These are phyloP conservation scores for Leucoma salicis DNA, from an alignment of 2,888 invertebrate genomes.

Conservation along the genomic window DNA sequence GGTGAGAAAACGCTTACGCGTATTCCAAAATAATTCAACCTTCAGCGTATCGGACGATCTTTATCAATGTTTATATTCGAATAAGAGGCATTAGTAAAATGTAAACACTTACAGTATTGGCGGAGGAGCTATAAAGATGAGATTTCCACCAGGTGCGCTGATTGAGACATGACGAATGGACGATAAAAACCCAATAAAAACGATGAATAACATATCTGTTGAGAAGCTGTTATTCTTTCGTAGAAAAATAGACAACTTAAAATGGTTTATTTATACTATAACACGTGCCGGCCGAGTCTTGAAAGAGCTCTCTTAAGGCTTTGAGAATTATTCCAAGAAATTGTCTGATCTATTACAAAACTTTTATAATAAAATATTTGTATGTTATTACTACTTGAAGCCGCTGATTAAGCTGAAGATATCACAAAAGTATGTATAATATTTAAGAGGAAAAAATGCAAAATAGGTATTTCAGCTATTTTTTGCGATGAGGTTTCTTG, in stretches of 20 bases:
- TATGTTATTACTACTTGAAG: no score
- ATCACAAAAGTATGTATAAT: no score
- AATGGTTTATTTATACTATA: constrained; percentile 20
- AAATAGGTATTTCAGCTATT: no score
- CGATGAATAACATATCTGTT: constrained; percentile 17
- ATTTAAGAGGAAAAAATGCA: no score
- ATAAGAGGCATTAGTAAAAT: neutral
- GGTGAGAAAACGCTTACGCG: no score
- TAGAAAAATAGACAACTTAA: constrained; percentile 14
- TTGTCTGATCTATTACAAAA: no score
- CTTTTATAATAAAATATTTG: no score
- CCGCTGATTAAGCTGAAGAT: no score
- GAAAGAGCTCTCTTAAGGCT: neutral
- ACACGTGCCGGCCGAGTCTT: neutral
- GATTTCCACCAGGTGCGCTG: constrained; percentile 23
- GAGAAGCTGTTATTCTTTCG: constrained; percentile 14
- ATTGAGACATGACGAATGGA: constrained; percentile 25
- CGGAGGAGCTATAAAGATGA: constrained; percentile 10
- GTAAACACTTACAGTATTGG: constrained; percentile 11
- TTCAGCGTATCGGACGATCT: no score
- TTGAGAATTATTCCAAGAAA: no score
- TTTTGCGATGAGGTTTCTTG: no score
- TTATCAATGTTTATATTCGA: neutral
- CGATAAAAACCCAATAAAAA: constrained; percentile 29
- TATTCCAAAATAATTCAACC: no score